phyloP scores from a whole-genome alignment of 2,888 invertebrate genomes.

The Acanthosepion lycidas region DNA sequence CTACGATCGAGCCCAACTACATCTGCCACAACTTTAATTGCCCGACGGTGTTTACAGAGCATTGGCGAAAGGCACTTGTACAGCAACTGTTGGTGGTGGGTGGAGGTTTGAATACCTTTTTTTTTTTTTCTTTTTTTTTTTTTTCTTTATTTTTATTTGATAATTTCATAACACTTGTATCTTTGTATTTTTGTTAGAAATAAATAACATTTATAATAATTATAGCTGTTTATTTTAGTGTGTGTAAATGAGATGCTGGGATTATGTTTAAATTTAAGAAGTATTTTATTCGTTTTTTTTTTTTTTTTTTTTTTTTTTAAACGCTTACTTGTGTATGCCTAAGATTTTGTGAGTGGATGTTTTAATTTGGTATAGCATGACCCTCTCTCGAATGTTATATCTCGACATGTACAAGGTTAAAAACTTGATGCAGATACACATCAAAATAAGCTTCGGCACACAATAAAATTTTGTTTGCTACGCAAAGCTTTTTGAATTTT shows the following conservation, averaged over 20 bases:
- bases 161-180: not conserved
- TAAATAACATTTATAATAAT: not conserved
- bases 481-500: slow-evolving; percentile 2
- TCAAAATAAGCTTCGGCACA: slow-evolving; percentile 40
- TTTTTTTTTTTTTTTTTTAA: not conserved
- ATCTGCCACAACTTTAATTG: slow-evolving; percentile 35
- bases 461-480: not conserved
- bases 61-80: slow-evolving; percentile 45
- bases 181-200: not conserved
- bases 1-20: slow-evolving; percentile 42
- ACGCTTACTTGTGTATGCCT: not conserved
- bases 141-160: not conserved
- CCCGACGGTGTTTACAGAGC: slow-evolving; percentile 42
- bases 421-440: slow-evolving; percentile 20
- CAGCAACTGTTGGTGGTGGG: slow-evolving; percentile 46
- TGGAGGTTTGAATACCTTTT: not conserved
- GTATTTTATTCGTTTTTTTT: not conserved
- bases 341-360: not conserved
- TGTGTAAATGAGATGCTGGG: not conserved
- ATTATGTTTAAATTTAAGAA: too few relatives aligned
- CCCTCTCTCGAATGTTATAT: not conserved
- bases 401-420: not conserved
- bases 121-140: too few relatives aligned
- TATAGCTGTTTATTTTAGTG: not conserved
- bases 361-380: not conserved